phyloP scores from a whole-genome alignment of 2,113 vertebrate species.

The Corythornis madagascariensis region DNA sequence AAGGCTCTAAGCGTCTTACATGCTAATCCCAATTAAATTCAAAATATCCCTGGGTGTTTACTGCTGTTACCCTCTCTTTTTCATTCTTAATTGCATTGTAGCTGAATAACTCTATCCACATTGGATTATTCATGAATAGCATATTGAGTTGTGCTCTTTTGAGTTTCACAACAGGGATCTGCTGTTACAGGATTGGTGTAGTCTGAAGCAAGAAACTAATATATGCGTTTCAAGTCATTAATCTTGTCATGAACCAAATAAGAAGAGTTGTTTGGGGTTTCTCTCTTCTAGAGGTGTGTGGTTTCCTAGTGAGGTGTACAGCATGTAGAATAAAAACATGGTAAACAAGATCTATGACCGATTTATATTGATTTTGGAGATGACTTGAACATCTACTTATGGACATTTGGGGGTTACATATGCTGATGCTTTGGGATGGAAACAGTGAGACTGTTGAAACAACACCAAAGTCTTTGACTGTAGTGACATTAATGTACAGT shows the following conservation, averaged over 20 bases:
- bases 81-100: slow-evolving; percentile 33
- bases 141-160: background rate
- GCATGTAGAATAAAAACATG: background rate
- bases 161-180: background rate
- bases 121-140: slow-evolving; percentile 6
- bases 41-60: slow-evolving; percentile 53
- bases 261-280: background rate
- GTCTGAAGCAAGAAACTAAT: background rate
- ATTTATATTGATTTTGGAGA: background rate
- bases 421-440: fast-evolving
- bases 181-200: background rate
- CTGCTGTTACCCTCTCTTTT: slow-evolving; percentile 40
- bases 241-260: background rate
- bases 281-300: background rate
- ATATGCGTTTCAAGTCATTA: background rate
- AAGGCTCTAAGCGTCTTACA: slow-evolving; percentile 32
- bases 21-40: slow-evolving; percentile 60
- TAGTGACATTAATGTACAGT: background rate
- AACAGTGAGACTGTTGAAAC: background rate
- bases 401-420: background rate
- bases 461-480: background rate
- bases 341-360: background rate
- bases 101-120: slow-evolving; percentile 27
- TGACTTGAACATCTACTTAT: background rate
- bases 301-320: background rate